Conservation (phyloP, 2,113 vertebrate genomes). For the Myrmophylax atrothorax region DNA sequence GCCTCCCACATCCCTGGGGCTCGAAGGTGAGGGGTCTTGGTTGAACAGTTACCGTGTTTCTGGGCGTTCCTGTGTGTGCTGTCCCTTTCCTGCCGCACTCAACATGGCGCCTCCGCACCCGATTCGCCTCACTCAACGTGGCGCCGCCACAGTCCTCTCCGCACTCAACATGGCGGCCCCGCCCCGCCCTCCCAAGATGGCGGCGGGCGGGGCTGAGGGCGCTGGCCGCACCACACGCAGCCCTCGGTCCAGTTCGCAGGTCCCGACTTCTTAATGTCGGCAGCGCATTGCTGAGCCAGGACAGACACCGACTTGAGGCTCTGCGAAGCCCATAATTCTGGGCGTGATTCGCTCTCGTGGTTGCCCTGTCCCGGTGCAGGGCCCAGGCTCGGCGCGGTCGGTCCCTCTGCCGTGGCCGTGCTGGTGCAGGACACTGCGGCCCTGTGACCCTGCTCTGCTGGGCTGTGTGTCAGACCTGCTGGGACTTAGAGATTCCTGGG, state of each 20-base stretch:
- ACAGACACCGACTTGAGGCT: neutral
- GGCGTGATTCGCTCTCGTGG: neutral
- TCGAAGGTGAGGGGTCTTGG: neutral
- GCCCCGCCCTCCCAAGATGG: neutral
- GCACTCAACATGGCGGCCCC: neutral
- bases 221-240: no score
- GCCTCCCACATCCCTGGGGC: neutral
- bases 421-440: neutral
- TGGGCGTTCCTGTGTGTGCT: no score
- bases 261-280: neutral
- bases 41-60: neutral
- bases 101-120: neutral
- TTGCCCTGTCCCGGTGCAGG: no score
- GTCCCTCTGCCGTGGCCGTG: no score
- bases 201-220: neutral
- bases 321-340: neutral
- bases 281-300: fast-evolving
- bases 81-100: neutral
- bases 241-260: neutral
- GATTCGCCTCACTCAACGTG: neutral
- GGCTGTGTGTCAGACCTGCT: neutral
- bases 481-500: neutral
- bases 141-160: neutral
- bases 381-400: no score
- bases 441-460: neutral